Evolutionary conservation across 2,113 vertebrate species (phyloP).

Genomic region (Ursus arctos): DNA sequence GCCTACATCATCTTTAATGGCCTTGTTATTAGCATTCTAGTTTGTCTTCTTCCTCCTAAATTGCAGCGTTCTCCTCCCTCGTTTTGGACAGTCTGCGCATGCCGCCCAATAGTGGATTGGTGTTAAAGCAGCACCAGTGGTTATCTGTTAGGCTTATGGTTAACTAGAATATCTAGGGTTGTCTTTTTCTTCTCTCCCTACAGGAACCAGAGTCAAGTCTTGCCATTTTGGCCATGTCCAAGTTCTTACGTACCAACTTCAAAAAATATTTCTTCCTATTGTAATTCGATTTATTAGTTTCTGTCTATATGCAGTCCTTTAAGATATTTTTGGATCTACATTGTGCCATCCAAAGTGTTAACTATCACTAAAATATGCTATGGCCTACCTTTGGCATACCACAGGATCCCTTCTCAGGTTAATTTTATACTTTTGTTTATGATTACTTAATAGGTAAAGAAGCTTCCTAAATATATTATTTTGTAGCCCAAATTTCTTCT

Average conservation of each 20-base stretch:
- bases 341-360: neutral
- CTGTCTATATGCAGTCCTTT: neutral
- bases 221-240: neutral
- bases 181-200: neutral
- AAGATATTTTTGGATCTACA: neutral
- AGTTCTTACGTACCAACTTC: neutral
- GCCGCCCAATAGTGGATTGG: neutral
- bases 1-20: neutral
- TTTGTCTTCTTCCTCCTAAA: neutral
- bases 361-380: neutral
- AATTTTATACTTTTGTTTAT: neutral
- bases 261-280: neutral
- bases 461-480: neutral
- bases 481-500: neutral
- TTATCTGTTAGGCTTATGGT: neutral
- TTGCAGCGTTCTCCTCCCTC: neutral
- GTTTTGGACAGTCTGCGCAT: neutral
- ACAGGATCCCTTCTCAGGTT: neutral
- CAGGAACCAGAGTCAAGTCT: neutral
- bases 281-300: neutral
- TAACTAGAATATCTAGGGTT: neutral
- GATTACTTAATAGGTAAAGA: slow-evolving; percentile 3
- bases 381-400: neutral
- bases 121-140: neutral
- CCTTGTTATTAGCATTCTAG: neutral